Evolutionary conservation across 2,797 vertebrate genomes (phyloP), one percentile per base, ranked within the genome.

Genomic region (Myotis myotis): DNA sequence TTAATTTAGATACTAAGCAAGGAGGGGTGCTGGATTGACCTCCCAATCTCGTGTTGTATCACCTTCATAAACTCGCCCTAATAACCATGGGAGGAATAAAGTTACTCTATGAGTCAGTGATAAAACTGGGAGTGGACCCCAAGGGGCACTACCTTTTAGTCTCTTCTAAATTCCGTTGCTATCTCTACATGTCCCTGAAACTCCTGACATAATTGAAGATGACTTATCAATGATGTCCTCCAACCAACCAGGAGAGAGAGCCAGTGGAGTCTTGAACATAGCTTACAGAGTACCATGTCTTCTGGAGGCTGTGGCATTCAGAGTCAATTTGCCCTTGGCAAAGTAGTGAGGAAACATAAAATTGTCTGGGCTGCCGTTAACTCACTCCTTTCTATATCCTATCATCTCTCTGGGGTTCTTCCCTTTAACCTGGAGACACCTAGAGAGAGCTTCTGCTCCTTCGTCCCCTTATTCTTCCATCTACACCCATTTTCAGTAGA

Each of bases 161-260:
- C 87, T 80, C 57, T 95, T 96, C 94, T 96, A 57, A 94, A 96
- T 96, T 96, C 90, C 79, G 6, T 87, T 74, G 85, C 11, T 92
- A 25, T 88, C 82, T 91, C 80, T 87, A 81, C 74, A 70, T 60
- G 92, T 94, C 93, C 93, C 96, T 28, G 93, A 83, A 92, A 74
- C 74, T 92, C 92, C 89, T 96, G 93, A 97, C 66, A 71, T 96
- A 86, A 97, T 92, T 86, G 85, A 91, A 94, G 90, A 93, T 95
- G 97, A 94, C 94, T 96, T 92, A 78, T 89, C 93, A 74, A 6
- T 97, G 97, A 97, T 96, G 88, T 97, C 97, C 97, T 81, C 74
- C 49, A 23, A 36, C 22, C 74, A 83, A 80, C 92, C 60, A 66
- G 74, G 75, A 75, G 78, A 79, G 55, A 87, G 47, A 75, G 53